Conservation (phyloP, 1,140 invertebrate species). For the Drosophila ananassae region DNA sequence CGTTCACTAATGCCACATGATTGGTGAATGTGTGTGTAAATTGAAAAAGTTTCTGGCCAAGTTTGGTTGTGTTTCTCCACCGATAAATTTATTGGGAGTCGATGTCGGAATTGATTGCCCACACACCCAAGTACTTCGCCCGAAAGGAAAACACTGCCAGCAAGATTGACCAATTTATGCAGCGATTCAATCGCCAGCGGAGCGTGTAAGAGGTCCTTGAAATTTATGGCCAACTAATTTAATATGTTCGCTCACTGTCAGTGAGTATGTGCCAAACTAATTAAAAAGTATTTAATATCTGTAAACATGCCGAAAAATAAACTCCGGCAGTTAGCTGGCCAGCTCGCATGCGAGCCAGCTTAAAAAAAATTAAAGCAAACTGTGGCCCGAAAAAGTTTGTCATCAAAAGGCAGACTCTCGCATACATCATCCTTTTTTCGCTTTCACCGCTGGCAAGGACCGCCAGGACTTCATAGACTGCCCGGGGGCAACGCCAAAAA, state of each 20-base stretch:
- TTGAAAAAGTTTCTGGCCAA: slow-evolving; percentile 78
- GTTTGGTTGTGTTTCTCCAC: slow-evolving; percentile 60
- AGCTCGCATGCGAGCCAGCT: neutral
- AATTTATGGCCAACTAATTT: slow-evolving; percentile 61
- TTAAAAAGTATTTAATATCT: slow-evolving; percentile 81
- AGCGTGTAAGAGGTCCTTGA: slow-evolving; percentile 38
- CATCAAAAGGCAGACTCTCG: slow-evolving; percentile 43
- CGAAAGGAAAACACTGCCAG: slow-evolving; percentile 14
- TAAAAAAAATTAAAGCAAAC: slow-evolving; percentile 35
- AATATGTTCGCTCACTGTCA: slow-evolving; percentile 56
- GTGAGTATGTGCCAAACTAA: slow-evolving; percentile 69
- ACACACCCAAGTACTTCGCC: slow-evolving; percentile 19
- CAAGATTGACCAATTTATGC: slow-evolving; percentile 54
- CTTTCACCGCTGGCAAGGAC: slow-evolving; percentile 13
- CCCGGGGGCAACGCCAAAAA: slow-evolving; percentile 14
- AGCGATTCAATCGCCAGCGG: slow-evolving; percentile 43
- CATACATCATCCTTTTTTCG: slow-evolving; percentile 38
- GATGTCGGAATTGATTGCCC: slow-evolving; percentile 65
- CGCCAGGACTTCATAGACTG: slow-evolving; percentile 49
- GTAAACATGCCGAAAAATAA: slow-evolving; percentile 73
- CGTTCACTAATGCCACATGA: slow-evolving; percentile 47
- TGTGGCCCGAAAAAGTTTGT: slow-evolving; percentile 62
- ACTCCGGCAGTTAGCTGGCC: slow-evolving; percentile 31
- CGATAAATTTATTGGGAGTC: slow-evolving; percentile 69
- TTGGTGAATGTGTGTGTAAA: slow-evolving; percentile 61